Conservation (phyloP, 2,888 invertebrate genomes). For the Latheticus oryzae region DNA sequence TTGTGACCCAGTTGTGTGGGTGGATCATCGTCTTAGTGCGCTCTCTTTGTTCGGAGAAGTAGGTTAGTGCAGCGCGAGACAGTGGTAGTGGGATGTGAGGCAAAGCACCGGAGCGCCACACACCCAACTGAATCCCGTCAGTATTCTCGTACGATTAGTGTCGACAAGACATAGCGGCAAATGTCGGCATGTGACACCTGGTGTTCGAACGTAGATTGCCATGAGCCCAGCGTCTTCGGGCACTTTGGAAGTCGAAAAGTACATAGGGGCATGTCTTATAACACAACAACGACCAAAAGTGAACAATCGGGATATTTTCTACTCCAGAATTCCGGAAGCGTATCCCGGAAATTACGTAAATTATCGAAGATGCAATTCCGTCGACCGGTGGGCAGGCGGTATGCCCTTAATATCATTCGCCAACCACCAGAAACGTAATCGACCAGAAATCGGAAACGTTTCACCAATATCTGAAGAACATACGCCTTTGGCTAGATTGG, state of each 20-base stretch:
- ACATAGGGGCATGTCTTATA: slow-evolving; percentile 74
- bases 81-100: slow-evolving; percentile 46
- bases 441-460: slow-evolving; percentile 29
- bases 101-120: slow-evolving; percentile 52
- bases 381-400: slow-evolving; percentile 80
- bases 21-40: slow-evolving; percentile 57
- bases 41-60: slow-evolving; percentile 61
- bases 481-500: slow-evolving; percentile 75
- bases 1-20: slow-evolving; percentile 65
- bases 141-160: slow-evolving; percentile 44
- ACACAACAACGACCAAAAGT: slow-evolving; percentile 51
- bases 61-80: slow-evolving; percentile 62
- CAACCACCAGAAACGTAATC: slow-evolving; percentile 65
- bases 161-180: slow-evolving; percentile 64
- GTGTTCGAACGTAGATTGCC: slow-evolving; percentile 61
- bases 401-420: slow-evolving; percentile 84
- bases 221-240: slow-evolving; percentile 82
- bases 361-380: slow-evolving; percentile 63
- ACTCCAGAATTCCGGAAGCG: slow-evolving; percentile 60
- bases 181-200: slow-evolving; percentile 48
- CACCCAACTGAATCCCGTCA: slow-evolving; percentile 51
- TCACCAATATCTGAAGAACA: slow-evolving; percentile 35
- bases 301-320: slow-evolving; percentile 26
- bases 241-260: slow-evolving; percentile 72
- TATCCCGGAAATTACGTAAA: slow-evolving; percentile 57